Evolutionary conservation across 2,888 invertebrate species (phyloP).

Genomic region (Melanotus villosus): DNA sequence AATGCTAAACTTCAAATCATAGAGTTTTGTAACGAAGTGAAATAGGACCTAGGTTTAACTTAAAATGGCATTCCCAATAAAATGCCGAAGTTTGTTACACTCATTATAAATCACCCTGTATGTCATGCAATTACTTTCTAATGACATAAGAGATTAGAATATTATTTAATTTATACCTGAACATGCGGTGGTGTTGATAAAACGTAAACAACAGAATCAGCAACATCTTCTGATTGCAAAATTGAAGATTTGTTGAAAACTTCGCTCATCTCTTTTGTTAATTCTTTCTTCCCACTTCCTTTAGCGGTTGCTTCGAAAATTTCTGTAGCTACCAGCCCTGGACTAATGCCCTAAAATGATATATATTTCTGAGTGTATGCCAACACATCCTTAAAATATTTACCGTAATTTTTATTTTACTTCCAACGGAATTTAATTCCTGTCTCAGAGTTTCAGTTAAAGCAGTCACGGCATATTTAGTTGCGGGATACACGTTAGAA

Average conservation of each 20-base stretch:
- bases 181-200: constrained; percentile 34
- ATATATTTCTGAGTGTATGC: no score
- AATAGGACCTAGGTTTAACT: no score
- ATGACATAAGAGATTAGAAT: no score
- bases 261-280: neutral
- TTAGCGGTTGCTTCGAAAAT: neutral
- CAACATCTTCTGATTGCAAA: constrained; percentile 20
- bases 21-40: no score
- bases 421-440: constrained; percentile 1
- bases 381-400: no score
- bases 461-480: constrained; percentile 28
- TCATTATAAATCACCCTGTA: no score
- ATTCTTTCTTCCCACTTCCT: neutral
- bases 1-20: no score
- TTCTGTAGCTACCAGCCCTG: constrained; percentile 30
- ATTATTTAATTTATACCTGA: constrained; percentile 8
- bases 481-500: constrained; percentile 11
- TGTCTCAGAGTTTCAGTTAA: constrained; percentile 19
- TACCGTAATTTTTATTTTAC: constrained; percentile 25
- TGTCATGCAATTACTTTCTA: no score
- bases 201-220: constrained; percentile 22
- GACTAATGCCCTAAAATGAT: constrained; percentile 47
- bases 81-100: no score
- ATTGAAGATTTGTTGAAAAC: neutral
- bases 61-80: no score